These are phyloP conservation scores for Dipodomys merriami DNA, from an alignment of 2,113 vertebrate species.

Conservation along the genomic window DNA sequence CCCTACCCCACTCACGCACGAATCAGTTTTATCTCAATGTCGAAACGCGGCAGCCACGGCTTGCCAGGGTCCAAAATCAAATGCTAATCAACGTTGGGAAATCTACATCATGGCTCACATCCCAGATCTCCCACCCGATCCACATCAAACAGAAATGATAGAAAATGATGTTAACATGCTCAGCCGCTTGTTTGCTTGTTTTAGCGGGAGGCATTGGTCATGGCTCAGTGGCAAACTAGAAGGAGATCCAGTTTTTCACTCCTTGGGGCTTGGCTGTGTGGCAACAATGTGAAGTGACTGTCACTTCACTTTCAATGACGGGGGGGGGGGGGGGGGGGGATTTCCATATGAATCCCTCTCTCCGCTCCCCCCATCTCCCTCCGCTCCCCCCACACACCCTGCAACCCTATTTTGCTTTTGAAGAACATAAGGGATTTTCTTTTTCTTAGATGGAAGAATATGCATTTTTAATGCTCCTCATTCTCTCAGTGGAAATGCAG, in stretches of 20 bases:
- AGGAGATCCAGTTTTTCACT: constrained; percentile 72
- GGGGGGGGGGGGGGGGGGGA: not conserved
- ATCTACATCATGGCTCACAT: constrained; percentile 85
- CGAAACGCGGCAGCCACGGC: constrained; percentile 73
- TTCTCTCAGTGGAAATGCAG: not conserved
- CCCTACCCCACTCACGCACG: constrained; percentile 15
- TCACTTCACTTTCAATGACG: constrained; percentile 32
- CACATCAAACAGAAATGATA: constrained; percentile 86
- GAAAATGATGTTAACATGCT: constrained; percentile 86
- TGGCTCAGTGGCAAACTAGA: constrained; percentile 85
- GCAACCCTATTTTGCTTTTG: constrained; percentile 41
- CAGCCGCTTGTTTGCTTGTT: constrained; percentile 84
- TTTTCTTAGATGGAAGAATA: constrained; percentile 11
- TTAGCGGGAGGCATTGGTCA: constrained; percentile 82
- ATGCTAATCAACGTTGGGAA: constrained; percentile 86
- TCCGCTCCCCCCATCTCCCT: too few species aligned
- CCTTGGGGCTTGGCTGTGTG: constrained; percentile 52
- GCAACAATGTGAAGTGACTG: constrained; percentile 50
- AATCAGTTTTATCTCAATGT: constrained; percentile 80
- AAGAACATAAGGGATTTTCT: not conserved
- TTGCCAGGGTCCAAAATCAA: constrained; percentile 81
- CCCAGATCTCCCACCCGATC: constrained; percentile 86
- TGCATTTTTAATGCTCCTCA: constrained; percentile 56
- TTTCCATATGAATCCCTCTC: constrained; percentile 4
- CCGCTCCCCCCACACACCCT: too few species aligned